Percentiles rank a stretch among this genome's conserved stretches.
Evolutionary conservation across 2,888 invertebrate genomes (phyloP).

Genomic region (Pelosia muscerda): DNA sequence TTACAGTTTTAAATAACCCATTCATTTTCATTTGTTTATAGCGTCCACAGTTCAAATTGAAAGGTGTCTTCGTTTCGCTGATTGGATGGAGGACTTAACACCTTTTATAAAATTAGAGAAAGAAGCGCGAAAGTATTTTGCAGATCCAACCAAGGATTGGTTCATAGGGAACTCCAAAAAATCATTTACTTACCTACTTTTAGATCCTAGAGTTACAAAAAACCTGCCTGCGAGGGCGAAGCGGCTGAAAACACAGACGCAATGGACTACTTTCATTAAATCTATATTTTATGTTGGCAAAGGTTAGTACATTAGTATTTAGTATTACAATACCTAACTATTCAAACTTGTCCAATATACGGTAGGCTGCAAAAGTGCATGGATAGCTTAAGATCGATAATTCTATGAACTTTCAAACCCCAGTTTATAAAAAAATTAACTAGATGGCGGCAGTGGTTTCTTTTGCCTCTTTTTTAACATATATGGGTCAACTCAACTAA

Average conservation of each 20-base stretch:
- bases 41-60: background rate
- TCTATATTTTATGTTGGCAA: slow-evolving; percentile 14
- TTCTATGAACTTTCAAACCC: no score
- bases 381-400: no score
- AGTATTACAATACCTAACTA: no score
- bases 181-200: slow-evolving; percentile 9
- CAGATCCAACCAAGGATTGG: background rate
- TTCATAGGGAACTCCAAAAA: background rate
- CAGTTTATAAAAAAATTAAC: no score
- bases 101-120: background rate
- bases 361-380: no score
- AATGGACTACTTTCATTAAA: slow-evolving; percentile 6
- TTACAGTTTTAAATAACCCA: background rate
- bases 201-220: slow-evolving; percentile 6
- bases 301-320: slow-evolving; percentile 6
- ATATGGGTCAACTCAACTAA: no score
- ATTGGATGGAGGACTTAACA: background rate
- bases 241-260: background rate
- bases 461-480: no score
- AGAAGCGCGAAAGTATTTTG: background rate
- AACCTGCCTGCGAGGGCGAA: background rate
- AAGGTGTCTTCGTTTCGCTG: background rate
- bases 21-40: background rate
- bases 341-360: no score
- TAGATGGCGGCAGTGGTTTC: no score